phyloP scores from a whole-genome alignment of 2,888 invertebrate species.

The Meandrusa payeni region DNA sequence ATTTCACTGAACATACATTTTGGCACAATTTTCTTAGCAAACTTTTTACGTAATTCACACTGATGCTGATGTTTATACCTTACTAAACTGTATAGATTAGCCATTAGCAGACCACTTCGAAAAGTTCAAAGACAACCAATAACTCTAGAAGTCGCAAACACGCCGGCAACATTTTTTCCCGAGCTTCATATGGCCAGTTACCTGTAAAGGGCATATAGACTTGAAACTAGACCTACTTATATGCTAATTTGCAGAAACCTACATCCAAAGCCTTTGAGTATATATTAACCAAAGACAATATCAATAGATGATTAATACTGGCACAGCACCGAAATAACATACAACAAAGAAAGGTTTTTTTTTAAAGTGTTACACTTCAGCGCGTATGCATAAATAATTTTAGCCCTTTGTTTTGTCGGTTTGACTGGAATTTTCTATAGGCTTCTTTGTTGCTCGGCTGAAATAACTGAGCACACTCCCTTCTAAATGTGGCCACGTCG shows the following conservation, averaged over 20 bases:
- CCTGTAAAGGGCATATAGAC: slow-evolving; percentile 11
- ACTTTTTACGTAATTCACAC: too few species aligned
- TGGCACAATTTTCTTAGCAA: too few species aligned
- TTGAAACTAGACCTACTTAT: slow-evolving; percentile 10
- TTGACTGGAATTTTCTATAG: slow-evolving; percentile 11
- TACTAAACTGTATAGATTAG: too few species aligned
- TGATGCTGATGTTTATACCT: too few species aligned
- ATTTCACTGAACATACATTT: too few species aligned
- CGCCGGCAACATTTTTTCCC: slow-evolving; percentile 3
- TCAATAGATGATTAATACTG: too few species aligned
- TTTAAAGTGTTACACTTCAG: background rate
- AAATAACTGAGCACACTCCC: slow-evolving; percentile 15
- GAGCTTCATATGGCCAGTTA: slow-evolving; percentile 4
- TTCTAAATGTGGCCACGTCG: slow-evolving; percentile 6
- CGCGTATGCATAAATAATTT: slow-evolving; percentile 17
- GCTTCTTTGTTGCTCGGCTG: slow-evolving; percentile 13
- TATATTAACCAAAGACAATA: too few species aligned
- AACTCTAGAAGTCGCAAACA: slow-evolving; percentile 4
- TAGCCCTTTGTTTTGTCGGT: slow-evolving; percentile 11
- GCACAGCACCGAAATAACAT: slow-evolving; percentile 10
- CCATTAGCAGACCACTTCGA: background rate
- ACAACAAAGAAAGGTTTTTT: slow-evolving; percentile 12
- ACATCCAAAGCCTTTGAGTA: slow-evolving; percentile 1
- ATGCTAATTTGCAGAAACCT: slow-evolving; percentile 6
- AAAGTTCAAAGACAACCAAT: slow-evolving; percentile 9